Conservation (phyloP, 2,797 vertebrate genomes). For the Phrynocephalus guinanensis region DNA sequence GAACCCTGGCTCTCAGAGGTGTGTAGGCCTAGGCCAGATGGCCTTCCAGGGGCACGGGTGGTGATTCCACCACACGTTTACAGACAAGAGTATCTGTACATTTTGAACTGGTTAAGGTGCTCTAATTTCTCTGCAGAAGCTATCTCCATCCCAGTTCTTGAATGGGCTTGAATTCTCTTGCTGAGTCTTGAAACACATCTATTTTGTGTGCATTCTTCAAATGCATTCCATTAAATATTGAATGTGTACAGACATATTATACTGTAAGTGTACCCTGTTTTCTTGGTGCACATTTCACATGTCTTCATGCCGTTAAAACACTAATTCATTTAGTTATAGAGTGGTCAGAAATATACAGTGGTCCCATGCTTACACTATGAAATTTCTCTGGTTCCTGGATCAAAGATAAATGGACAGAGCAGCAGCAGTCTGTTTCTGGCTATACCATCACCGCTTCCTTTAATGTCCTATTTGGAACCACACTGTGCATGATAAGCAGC, state of each 20-base stretch:
- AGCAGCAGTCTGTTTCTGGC: no score
- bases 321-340: background rate
- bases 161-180: background rate
- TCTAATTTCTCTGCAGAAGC: background rate
- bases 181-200: background rate
- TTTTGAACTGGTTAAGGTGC: background rate
- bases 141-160: background rate
- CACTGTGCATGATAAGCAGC: no score
- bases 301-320: background rate
- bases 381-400: no score
- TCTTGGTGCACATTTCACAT: background rate
- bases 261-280: background rate
- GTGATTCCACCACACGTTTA: background rate
- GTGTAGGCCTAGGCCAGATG: no score
- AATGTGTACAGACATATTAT: background rate
- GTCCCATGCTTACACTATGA: no score
- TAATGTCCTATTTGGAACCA: no score
- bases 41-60: no score
- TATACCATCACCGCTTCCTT: no score
- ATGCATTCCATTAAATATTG: background rate
- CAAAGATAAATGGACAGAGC: no score
- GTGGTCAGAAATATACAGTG: no score
- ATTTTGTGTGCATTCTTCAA: background rate
- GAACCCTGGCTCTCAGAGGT: no score
- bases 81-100: background rate